These are phyloP conservation scores for Rhyacophila evoluta DNA, from an alignment of 2,888 invertebrate species.

Conservation along the genomic window DNA sequence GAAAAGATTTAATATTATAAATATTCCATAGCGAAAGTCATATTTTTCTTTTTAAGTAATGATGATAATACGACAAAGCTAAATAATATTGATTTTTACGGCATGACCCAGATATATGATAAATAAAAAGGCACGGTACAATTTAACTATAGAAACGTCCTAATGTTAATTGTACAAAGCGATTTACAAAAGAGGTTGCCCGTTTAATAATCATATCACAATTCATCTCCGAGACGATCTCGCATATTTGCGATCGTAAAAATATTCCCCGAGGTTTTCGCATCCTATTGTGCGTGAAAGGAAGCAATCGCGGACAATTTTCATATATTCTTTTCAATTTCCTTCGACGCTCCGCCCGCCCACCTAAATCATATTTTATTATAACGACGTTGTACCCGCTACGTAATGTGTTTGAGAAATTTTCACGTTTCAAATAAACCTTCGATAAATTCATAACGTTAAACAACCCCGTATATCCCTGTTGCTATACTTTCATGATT, in stretches of 20 bases:
- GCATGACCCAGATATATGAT: too few relatives aligned
- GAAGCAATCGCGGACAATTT: slow-evolving; percentile 1
- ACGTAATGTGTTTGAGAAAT: background rate
- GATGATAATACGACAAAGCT: too few relatives aligned
- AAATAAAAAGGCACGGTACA: too few relatives aligned
- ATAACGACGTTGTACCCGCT: background rate
- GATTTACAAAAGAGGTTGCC: background rate
- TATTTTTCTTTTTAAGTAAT: too few relatives aligned
- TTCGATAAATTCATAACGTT: slow-evolving; percentile 4
- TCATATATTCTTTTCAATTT: slow-evolving; percentile 22
- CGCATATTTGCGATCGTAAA: slow-evolving; percentile 14
- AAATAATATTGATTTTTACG: too few relatives aligned
- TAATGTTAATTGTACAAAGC: background rate
- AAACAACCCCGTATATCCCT: background rate
- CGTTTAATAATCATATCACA: background rate
- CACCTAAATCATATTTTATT: slow-evolving; percentile 12
- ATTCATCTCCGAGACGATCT: background rate
- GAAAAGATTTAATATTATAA: too few relatives aligned
- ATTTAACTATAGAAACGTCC: too few relatives aligned
- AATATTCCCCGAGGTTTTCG: background rate
- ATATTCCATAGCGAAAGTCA: too few relatives aligned
- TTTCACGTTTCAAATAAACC: slow-evolving; percentile 12
- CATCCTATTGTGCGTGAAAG: slow-evolving; percentile 9
- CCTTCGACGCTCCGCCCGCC: background rate
- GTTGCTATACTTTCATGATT: background rate